These are phyloP conservation scores for Meandrusa payeni DNA, from an alignment of 2,888 invertebrate species.

Conservation along the genomic window DNA sequence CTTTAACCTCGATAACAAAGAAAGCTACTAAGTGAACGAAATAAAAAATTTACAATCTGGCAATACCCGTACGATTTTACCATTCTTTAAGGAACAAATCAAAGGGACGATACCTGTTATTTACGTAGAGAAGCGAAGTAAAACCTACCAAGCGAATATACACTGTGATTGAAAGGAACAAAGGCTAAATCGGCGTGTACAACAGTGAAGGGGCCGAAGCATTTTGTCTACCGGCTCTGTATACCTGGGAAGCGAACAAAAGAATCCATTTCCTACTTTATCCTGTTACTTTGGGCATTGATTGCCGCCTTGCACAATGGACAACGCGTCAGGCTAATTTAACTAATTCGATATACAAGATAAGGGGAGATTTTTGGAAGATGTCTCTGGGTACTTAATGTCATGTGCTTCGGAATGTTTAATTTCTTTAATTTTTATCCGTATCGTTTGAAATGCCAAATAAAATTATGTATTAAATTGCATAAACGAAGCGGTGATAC, in stretches of 20 bases:
- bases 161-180: neutral
- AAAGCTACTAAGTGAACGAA: constrained; percentile 20
- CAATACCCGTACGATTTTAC: constrained; percentile 22
- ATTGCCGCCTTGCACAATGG: constrained; percentile 25
- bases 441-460: too few species aligned
- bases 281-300: constrained; percentile 33
- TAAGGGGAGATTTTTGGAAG: neutral
- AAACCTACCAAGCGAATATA: constrained; percentile 3
- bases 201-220: neutral
- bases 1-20: constrained; percentile 16
- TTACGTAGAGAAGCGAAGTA: constrained; percentile 12
- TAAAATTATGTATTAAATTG: too few species aligned
- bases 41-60: constrained; percentile 24
- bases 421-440: too few species aligned
- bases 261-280: constrained; percentile 30
- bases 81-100: constrained; percentile 25
- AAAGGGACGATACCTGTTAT: constrained; percentile 26
- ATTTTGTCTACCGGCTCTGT: constrained; percentile 20
- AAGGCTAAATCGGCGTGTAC: neutral
- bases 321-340: constrained; percentile 22
- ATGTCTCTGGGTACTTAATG: neutral
- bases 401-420: too few species aligned
- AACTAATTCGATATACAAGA: constrained; percentile 23
- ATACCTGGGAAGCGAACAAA: constrained; percentile 29
- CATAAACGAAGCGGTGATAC: too few species aligned